Evolutionary conservation across 2,797 vertebrate genomes (phyloP), one percentile per base, ranked within the genome.

Genomic region (Takifugu ocellatus): DNA sequence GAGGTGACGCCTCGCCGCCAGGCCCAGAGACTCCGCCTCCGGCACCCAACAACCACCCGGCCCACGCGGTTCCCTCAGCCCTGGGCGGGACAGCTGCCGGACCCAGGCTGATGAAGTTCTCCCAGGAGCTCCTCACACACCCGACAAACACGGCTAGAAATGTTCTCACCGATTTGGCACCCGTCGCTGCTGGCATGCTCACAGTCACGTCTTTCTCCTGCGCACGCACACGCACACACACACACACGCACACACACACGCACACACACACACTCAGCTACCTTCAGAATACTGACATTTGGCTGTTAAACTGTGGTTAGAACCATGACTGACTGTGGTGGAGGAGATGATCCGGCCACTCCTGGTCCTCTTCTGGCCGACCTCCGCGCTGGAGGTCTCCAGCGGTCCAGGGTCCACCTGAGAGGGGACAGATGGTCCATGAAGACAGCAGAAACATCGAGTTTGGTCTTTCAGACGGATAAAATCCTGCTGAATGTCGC

Each of bases 291-390:
- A 44, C 43, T 44, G n/a, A n/a, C 1, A 2, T 33, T 33, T n/a
- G 6, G n/a, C 43, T 15, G n/a, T 44, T 44, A 7, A n/a, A 2
- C 6, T 5, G 14, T 12, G 10, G 24, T 21, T 25, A 6, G 12
- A 21, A 45, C n/a, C 17, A 11, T 31, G n/a, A 83, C 85, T 65
- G 54, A 91, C 90, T 78, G 59, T 51, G 6, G 63, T 49, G 25
- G 79, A 66, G 26, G 27, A 69, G 53, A 84, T 90, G 54, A 91
- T 68, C 60, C 85, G 91, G 31, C 94, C 93, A 62, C 94, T 96
- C 71, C 95, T 91, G 63, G 93, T 94, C 86, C 87, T 95, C 82
- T 89, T 91, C 73, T 85, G 70, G 6, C 81, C 75, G 62, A 92
- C 24, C 43, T 88, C 79, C 63, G 90, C 77, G 55, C 91, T 79